Evolutionary conservation across 1,140 invertebrate species (phyloP), one percentile per base, ranked within the genome.

Genomic region (Leptinotarsa lineolata): DNA sequence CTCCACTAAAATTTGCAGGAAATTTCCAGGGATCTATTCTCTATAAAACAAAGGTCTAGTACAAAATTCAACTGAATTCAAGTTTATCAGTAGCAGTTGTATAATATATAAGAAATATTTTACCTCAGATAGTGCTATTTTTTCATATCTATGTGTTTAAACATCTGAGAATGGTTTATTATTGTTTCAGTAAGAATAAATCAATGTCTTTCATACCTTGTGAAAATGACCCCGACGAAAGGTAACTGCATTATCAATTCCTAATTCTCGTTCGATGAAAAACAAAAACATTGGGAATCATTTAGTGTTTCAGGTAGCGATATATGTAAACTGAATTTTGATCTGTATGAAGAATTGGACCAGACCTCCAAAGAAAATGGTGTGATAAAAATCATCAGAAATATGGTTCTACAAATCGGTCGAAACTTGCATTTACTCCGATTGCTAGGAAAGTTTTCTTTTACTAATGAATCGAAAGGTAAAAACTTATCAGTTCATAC

Each of bases 361-460:
- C 60, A 76, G 15, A 59, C 58, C 6, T 78, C 22, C 63, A 24
- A 66, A 44, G 44, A 71, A 1, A 76, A 82, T 65, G 67, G 76
- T 39, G 72, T 83, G 15, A 58, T 83, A 8, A 75, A 78, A 68
- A 77, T 83, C 69, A 77, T 83, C 21, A 70, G 68, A 15, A 73
- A 72, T 4, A 72, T 79, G 39, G 78, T 84, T 12, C 66, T 83
- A 8, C 78, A 79, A 77, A 79, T 83, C n/a, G 81, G 81, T 2
- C 77, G 72, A 44, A 83, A 83, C 69, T 74, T 84, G 4, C 78
- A 80, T 58, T 75, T 83, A 54, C 72, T 84, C 18, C 77, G 78
- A 21, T 71, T 80, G 18, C 68, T 84, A 18, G 76, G 77, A 21
- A 80, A 82, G 69, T 78, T 78, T 58, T 76, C 80, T 63, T 63